Evolutionary conservation across 2,113 vertebrate genomes (phyloP), one percentile per base, ranked within the genome.

Genomic region (Centropus bengalensis): DNA sequence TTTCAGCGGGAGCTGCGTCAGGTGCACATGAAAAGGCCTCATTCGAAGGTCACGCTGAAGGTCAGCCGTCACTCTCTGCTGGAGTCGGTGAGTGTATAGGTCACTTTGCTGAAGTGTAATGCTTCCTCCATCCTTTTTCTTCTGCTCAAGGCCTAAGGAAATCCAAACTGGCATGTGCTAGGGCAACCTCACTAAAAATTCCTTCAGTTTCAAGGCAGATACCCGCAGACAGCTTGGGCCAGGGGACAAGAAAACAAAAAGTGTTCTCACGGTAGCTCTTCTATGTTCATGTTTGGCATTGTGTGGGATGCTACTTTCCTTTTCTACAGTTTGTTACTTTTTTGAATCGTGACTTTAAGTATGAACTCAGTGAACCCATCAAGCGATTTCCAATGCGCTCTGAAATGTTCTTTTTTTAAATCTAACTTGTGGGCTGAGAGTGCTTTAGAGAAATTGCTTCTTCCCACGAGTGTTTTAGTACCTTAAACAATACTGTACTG

Each of bases 1-100:
- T 99, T 99, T 97, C 99, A 99, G 90, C 97, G 99, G 83, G 99
- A 99, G 97, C 98, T 99, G 27, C 98, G 99, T 77, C 98, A 99
- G 89, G 98, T 99, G 69, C 99, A 99, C 67, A 98, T 99, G 93
- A 99, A 99, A 96, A 99, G 98, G 90, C 99, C 99, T 96, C 99
- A 99, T 89, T 99, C 98, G 3, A 99, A 99, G 97, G 99, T 99
- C 82, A 99, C 98, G 12, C 98, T 99, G 96, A 99, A 99, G 97
- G 98, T 99, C 97, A 98, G 97, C 94, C 98, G 99, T 30, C 98
- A 99, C 68, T 85, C 96, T 47, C 98, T 99, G 64, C 97, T 99
- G 63, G 99, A 99, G 92, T 99, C 99, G 52, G 99, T 99, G 93
- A 97, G 98, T 98, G 27, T 12, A 9, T 5, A 18, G 42, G 16